Percentiles rank a stretch among this genome's conserved stretches.
These are phyloP conservation scores for Hesperia comma DNA, from an alignment of 2,888 invertebrate genomes.

Conservation along the genomic window DNA sequence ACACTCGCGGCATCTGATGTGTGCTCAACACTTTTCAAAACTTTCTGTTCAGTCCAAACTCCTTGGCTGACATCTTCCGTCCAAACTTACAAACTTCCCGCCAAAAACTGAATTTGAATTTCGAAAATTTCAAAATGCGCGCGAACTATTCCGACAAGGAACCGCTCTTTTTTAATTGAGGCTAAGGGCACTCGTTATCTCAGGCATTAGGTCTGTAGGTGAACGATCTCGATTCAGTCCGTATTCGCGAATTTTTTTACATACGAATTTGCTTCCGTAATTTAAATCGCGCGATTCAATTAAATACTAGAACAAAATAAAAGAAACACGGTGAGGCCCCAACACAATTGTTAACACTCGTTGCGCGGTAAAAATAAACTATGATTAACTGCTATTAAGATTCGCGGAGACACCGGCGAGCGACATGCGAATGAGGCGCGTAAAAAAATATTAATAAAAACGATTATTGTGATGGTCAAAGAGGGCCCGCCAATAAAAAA, in stretches of 20 bases:
- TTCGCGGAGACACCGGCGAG: constrained; percentile 78
- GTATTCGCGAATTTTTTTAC: constrained; percentile 60
- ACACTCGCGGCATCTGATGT: constrained; percentile 78
- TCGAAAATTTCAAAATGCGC: constrained; percentile 47
- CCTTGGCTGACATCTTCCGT: constrained; percentile 59
- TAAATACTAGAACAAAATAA: constrained; percentile 71
- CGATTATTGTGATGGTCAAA: constrained; percentile 59
- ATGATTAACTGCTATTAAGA: constrained; percentile 82
- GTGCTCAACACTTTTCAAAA: constrained; percentile 80
- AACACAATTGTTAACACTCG: constrained; percentile 80
- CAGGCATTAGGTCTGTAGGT: constrained; percentile 55
- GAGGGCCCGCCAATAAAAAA: constrained; percentile 58
- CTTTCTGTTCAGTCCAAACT: constrained; percentile 72
- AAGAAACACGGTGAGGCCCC: constrained; percentile 73
- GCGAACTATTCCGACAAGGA: constrained; percentile 47
- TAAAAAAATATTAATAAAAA: constrained; percentile 61
- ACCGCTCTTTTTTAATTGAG: constrained; percentile 47
- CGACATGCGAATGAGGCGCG: constrained; percentile 62
- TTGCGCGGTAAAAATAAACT: constrained; percentile 82
- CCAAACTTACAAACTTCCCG: constrained; percentile 55
- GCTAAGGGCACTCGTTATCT: constrained; percentile 57
- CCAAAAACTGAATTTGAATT: constrained; percentile 61
- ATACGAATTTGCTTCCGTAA: constrained; percentile 69
- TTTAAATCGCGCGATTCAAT: constrained; percentile 64
- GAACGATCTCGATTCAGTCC: constrained; percentile 55